These are phyloP conservation scores for Pollicipes pollicipes DNA, from an alignment of 1,140 invertebrate species.

Conservation along the genomic window DNA sequence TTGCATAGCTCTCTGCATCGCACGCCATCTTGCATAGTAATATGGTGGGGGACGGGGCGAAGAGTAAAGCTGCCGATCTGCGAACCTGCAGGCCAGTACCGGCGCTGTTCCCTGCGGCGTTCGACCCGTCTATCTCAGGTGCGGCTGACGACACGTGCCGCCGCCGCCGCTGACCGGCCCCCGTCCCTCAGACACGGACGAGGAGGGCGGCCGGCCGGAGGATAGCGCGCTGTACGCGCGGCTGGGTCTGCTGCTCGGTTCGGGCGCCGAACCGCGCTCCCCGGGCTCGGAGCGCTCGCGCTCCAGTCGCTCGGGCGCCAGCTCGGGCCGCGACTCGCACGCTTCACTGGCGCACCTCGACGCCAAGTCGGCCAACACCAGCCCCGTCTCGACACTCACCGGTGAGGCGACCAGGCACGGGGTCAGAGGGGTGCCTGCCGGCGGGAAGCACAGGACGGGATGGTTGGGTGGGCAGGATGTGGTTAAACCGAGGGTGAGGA, in stretches of 20 bases:
- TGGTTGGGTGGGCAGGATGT: no score
- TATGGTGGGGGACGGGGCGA: no score
- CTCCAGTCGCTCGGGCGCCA: slow-evolving; percentile 12
- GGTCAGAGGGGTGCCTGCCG: neutral
- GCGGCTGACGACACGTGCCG: no score
- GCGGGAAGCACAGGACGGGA: no score
- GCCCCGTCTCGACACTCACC: slow-evolving; percentile 69
- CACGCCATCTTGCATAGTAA: no score
- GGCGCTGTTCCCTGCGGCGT: no score
- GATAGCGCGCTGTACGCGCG: slow-evolving; percentile 65
- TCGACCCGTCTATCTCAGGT: no score
- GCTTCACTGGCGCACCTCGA: slow-evolving; percentile 28
- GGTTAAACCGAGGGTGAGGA: no score
- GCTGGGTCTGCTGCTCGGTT: slow-evolving; percentile 60
- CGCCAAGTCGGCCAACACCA: slow-evolving; percentile 57
- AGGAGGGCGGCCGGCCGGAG: slow-evolving; percentile 25
- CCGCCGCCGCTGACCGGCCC: no score
- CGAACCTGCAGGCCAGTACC: no score
- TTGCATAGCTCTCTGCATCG: no score
- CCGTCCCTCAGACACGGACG: neutral
- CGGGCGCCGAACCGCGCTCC: slow-evolving; percentile 22
- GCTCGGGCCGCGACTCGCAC: slow-evolving; percentile 19
- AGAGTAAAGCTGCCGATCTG: no score
- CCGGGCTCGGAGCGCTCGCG: slow-evolving; percentile 12
- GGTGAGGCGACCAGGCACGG: slow-evolving; percentile 28